phyloP scores from a whole-genome alignment of 2,797 vertebrate genomes.

The Cercopithecus mitis region DNA sequence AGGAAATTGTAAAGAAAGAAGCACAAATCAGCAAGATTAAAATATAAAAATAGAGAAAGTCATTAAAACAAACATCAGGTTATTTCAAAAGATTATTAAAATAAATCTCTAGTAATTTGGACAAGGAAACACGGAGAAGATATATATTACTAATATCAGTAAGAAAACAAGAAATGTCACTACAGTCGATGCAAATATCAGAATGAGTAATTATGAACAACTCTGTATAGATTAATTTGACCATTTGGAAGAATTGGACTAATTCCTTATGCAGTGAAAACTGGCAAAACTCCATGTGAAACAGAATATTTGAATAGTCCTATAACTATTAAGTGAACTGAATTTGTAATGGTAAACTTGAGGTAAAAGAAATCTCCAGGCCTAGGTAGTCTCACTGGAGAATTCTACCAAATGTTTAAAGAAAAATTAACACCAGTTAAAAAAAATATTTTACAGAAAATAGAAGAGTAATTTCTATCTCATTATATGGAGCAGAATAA shows the following conservation, averaged over 20 bases:
- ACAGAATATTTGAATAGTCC: background rate
- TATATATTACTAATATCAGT: background rate
- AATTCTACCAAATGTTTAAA: too few relatives aligned
- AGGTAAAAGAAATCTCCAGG: background rate
- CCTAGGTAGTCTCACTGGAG: too few relatives aligned
- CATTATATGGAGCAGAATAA: background rate
- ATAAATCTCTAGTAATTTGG: background rate
- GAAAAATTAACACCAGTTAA: background rate
- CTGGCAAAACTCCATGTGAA: background rate
- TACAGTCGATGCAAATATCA: background rate
- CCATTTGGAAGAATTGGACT: background rate
- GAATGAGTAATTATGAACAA: background rate
- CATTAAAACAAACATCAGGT: background rate
- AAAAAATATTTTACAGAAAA: background rate
- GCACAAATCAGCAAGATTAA: background rate
- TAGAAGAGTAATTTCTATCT: background rate
- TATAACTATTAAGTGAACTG: background rate
- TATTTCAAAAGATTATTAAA: background rate
- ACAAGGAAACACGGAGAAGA: background rate
- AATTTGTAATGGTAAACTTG: background rate
- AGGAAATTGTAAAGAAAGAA: background rate
- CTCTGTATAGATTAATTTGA: background rate
- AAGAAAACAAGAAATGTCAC: background rate
- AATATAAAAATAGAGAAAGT: background rate
- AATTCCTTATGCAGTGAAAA: background rate